Evolutionary conservation across 2,113 vertebrate genomes (phyloP), one percentile per base, ranked within the genome.

Genomic region (Eurypyga helias): DNA sequence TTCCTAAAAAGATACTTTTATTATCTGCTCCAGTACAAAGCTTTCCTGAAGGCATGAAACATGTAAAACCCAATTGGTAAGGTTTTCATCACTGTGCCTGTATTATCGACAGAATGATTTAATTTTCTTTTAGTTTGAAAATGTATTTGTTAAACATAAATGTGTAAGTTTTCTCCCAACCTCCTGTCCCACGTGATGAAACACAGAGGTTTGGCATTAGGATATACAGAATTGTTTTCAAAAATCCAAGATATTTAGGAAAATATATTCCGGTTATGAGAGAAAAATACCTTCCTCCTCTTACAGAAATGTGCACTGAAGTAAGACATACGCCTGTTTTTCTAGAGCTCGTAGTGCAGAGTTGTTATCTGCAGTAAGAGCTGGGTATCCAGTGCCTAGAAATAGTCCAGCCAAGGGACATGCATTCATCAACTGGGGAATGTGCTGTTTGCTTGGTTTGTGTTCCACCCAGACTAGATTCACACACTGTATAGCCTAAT

Each of bases 121-220:
- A 0, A 58, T 66, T 82, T 92, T 58, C 14, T 49, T 87, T 92
- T 43, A 3, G 25, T 33, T 58, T 72, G 38, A 79, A 92, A 90
- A 67, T 34, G 23, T 20, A 64, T 54, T 75, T 71, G 25, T 20
- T 46, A 87, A 91, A 49, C 43, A 29, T 8, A 51, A 73, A 58
- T 0, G 0, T 11, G 9, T 15, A 61, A 72, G 17, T 71, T 8
- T 28, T 31, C 9, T 71, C 46, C 26, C 16, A 41, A 11, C 45
- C 36, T 87, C 73, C 18, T 16, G 41, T 49, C 34, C 33, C 21
- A 78, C 4, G 38, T n/a, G 51, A 20, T 11, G 26, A 72, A 85
- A 90, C 12, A 31, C 8, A 60, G 43, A 72, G 36, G 6, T 51
- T 71, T 93, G 31, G 12, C n/a, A 38, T 6, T 57, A 38, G 14